Evolutionary conservation across 2,113 vertebrate species (phyloP), one percentile per base, ranked within the genome.

Genomic region (Bucco capensis): DNA sequence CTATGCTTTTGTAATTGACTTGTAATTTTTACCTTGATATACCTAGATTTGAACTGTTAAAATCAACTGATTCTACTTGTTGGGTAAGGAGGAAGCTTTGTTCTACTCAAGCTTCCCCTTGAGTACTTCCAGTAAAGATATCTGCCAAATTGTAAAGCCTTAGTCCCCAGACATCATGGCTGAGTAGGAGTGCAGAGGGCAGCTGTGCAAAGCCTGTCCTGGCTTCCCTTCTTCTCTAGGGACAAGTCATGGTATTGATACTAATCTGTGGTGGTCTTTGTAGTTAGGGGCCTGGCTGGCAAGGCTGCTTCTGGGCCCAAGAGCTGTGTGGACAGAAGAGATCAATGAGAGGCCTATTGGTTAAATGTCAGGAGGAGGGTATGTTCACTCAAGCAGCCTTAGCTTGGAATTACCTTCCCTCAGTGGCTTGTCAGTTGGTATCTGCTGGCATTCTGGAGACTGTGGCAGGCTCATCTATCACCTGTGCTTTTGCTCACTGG

Each of bases 401-500:
- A 73, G 60, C 46, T 72, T 35, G 71, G 70, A 94, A 91, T 93
- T 80, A 19, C 50, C 60, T 94, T 88, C 23, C 53, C 33, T 49
- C 7, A 1, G 40, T 82, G 77, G 49, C 83, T 86, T 88, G 58
- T 90, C 75, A 54, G 35, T 31, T 58, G 73, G n/a, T 80, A 37
- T 89, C 83, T 90, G 61, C 85, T 94, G 88, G 82, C 77, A 51
- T 89, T 93, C 14, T 3, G 44, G 82, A 71, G 25, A 14, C 24
- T 10, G 17, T 58, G 84, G 81, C 65, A 94, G 86, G 73, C 86
- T 96, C 67, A 84, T 96, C 81, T 65, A 8, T 95, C 83, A 88
- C 67, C 62, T 14, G 9, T 53, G 92, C 86, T 94, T 54, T 75
- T 94, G 70, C 62, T 88, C 89, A 51, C 62, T 50, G 76, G 47